Base-by-base conservation (phyloP, 2,113 vertebrate species). In the Corapipo altera region DNA sequence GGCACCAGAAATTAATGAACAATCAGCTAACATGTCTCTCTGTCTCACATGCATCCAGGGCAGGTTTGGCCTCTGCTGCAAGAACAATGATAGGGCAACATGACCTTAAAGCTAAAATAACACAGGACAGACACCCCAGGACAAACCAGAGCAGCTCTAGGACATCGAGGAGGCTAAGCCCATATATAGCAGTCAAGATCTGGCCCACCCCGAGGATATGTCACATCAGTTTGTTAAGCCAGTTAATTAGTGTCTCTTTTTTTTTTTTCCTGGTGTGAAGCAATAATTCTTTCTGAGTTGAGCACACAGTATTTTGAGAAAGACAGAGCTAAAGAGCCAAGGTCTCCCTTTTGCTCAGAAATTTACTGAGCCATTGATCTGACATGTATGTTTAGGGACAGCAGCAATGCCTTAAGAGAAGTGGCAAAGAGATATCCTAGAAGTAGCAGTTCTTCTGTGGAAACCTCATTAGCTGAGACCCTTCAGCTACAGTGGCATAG, bases 101-200 rank as follows among this genome's bases (percentile, higher is more conserved):
- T 58, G 69, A 90, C 85, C 80, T 91, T 83, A 86, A 81, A 92
- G 33, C 69, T 93, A 92, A 95, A 91, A 86, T 80, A 88, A 78
- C 61, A 46, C 49, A 88, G 69, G 79, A 59, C 79, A 93, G 57
- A 81, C 15, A 65, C 44, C 61, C 27, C 41, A 64, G 79, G 65
- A 86, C 69, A 92, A 96, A 89, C 23, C 52, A 39, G 67, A 88
- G 24, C 69, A 84, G 57, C 82, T 93, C 32, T 21, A 78, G 85
- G 91, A 85, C 46, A 86, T 6, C 0, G 2, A 92, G 43, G 46
- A 95, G 26, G 41, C 23, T 87, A 92, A 93, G 18, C 26, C 83
- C 66, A 70, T 69, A 90, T 48, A 93, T 8, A 94, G 81, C 61
- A 92, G 79, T 37, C 65, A 71, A 92, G 75, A 94, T 82, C 67